phyloP scores from a whole-genome alignment of 2,113 vertebrate species.

The Lepidothrix coronata region DNA sequence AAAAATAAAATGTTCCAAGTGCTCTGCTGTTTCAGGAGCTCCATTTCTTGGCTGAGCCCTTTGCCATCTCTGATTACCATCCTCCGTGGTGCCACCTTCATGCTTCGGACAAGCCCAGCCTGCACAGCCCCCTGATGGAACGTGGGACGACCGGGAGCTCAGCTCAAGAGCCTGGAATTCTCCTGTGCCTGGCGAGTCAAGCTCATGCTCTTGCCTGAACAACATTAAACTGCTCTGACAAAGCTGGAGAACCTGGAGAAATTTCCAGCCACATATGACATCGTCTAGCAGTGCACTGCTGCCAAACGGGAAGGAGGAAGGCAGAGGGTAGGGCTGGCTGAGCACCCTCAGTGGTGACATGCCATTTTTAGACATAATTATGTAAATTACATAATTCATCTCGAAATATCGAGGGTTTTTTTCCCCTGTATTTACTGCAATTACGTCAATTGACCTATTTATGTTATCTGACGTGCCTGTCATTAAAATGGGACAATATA shows the following conservation, averaged over 20 bases:
- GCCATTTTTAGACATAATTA: slow-evolving; percentile 73
- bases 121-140: neutral
- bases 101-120: neutral
- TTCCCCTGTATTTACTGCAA: slow-evolving; percentile 70
- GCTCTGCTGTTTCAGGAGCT: neutral
- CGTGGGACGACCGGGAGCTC: accelerated
- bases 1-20: neutral
- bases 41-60: neutral
- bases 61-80: neutral
- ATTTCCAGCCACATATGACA: slow-evolving; percentile 9
- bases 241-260: neutral
- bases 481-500: slow-evolving; percentile 75
- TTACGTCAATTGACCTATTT: slow-evolving; percentile 80
- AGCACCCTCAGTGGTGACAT: slow-evolving; percentile 48
- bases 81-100: neutral
- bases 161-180: neutral
- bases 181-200: neutral
- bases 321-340: slow-evolving; percentile 21
- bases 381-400: slow-evolving; percentile 71
- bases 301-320: neutral
- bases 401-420: slow-evolving; percentile 39
- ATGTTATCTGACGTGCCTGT: slow-evolving; percentile 72
- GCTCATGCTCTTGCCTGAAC: neutral
- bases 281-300: neutral
- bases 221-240: neutral